phyloP scores from a whole-genome alignment of 2,888 invertebrate species.

The Rutpela maculata region DNA sequence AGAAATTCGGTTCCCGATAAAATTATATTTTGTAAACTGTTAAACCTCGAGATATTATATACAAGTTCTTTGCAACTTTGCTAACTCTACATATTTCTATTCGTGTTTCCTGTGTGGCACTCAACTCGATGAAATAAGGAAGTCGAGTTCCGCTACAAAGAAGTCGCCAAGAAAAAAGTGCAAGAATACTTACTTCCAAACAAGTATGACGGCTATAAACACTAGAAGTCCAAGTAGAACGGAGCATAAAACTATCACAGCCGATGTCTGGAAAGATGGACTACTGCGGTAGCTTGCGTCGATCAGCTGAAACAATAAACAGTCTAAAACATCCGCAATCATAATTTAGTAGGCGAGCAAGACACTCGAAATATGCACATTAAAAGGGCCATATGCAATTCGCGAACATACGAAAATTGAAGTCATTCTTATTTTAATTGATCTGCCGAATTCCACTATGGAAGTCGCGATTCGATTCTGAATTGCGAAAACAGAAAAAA shows the following conservation, averaged over 20 bases:
- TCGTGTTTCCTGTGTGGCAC: background rate
- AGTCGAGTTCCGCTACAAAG: background rate
- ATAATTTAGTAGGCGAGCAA: constrained; percentile 28
- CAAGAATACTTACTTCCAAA: constrained; percentile 91
- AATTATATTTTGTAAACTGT: background rate
- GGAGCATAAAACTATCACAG: constrained; percentile 89
- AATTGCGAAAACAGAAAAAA: no score
- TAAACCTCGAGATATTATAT: background rate
- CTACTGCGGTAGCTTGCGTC: constrained; percentile 92
- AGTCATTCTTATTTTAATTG: no score
- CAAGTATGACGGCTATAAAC: constrained; percentile 86
- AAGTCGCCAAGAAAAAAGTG: background rate
- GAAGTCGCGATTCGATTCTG: no score
- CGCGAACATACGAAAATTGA: no score
- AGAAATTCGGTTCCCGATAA: no score
- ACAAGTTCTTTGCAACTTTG: background rate
- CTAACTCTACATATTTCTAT: background rate
- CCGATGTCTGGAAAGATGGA: constrained; percentile 89
- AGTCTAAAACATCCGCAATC: constrained; percentile 38
- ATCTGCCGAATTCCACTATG: no score
- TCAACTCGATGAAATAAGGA: background rate
- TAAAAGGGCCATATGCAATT: no score
- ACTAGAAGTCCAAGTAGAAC: constrained; percentile 86
- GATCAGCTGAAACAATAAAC: constrained; percentile 84
- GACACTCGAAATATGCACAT: no score